A percentile compares a stretch with the other conserved stretches of the same genome.
phyloP scores from a whole-genome alignment of 2,888 invertebrate species.

The Drosophila neotestacea region DNA sequence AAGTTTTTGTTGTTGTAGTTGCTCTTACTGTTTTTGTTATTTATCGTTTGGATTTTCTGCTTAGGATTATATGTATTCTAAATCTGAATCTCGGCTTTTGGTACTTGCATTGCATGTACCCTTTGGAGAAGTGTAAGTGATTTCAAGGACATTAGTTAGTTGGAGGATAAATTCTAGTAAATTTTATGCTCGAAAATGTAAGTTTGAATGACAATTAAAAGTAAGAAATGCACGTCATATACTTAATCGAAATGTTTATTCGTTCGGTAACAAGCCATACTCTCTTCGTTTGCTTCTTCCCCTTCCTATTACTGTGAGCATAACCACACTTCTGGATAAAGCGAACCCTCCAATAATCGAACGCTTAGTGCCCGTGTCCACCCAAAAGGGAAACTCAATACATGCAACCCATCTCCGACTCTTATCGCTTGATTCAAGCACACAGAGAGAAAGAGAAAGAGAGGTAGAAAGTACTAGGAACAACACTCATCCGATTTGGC shows the following conservation, averaged over 20 bases:
- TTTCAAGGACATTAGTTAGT: constrained; percentile 5
- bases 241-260: background rate
- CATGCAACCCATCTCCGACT: constrained; percentile 13
- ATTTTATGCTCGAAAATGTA: too few relatives aligned
- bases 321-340: constrained; percentile 37
- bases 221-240: background rate
- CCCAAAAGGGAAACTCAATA: constrained; percentile 28
- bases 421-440: constrained; percentile 41
- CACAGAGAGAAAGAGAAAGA: background rate
- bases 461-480: constrained; percentile 31
- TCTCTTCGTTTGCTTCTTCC: background rate
- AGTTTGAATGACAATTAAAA: background rate
- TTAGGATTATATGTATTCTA: constrained; percentile 2
- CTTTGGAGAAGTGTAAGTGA: background rate
- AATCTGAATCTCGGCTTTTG: constrained; percentile 2
- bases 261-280: constrained; percentile 9
- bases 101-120: background rate
- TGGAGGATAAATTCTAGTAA: background rate
- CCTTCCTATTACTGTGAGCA: constrained; percentile 1
- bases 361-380: constrained; percentile 66
- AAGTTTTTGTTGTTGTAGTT: constrained; percentile 15
- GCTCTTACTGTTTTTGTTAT: constrained; percentile 3
- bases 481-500: constrained; percentile 75
- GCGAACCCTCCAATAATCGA: constrained; percentile 68
- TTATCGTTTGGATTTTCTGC: background rate